phyloP scores from a whole-genome alignment of 2,797 vertebrate species.

The Lacerta bilineata region DNA sequence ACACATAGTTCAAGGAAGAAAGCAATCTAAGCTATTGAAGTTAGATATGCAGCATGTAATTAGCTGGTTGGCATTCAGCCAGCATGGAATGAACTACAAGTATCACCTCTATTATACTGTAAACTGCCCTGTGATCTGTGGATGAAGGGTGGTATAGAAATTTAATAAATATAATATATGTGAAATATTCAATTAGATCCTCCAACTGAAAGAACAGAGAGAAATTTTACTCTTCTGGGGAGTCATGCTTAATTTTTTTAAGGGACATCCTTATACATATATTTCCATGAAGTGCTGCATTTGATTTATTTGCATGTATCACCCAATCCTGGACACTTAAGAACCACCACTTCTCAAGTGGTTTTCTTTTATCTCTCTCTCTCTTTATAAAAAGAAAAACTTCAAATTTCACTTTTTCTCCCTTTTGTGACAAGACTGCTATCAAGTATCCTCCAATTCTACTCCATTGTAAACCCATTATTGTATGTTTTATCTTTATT shows the following conservation, averaged over 20 bases:
- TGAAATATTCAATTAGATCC: background rate
- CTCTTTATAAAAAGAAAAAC: background rate
- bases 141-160: too few relatives aligned
- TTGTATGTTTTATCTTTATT: constrained; percentile 6
- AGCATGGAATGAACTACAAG: background rate
- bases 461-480: background rate
- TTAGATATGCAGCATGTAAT: background rate
- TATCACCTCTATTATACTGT: background rate
- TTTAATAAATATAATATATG: too few relatives aligned
- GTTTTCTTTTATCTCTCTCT: background rate
- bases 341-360: background rate
- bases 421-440: background rate
- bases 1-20: constrained; percentile 4
- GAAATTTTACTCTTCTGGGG: background rate
- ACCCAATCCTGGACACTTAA: background rate
- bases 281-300: background rate
- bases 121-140: too few relatives aligned
- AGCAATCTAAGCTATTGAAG: constrained; percentile 12
- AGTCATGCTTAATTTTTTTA: background rate
- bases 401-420: background rate
- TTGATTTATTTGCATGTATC: background rate
- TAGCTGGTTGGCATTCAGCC: constrained; percentile 1
- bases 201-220: background rate
- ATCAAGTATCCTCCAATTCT: background rate
- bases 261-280: background rate